Evolutionary conservation across 1,140 invertebrate species (phyloP), one percentile per base, ranked within the genome.

Genomic region (Forficula auricularia): DNA sequence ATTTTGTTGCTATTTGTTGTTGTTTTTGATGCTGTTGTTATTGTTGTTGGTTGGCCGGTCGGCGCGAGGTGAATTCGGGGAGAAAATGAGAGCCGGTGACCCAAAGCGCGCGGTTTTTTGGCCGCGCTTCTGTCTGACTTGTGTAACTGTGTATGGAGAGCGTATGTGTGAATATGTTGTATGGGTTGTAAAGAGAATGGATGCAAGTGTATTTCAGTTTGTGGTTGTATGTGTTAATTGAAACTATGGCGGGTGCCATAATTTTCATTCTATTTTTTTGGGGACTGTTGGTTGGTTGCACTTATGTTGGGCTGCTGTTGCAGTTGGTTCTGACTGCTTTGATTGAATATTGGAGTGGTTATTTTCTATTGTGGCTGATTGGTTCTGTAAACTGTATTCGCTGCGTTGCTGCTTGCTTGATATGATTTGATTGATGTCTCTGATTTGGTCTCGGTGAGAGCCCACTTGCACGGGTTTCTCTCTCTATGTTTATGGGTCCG

Each of bases 321-420:
- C 22, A 27, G 22, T 27, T 27, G 22, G 22, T 27, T 6, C 22
- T 27, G 22, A 27, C 22, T 27, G 22, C 22, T 27, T 10, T 27
- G 22, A 27, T 27, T 27, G 22, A 4, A 27, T 27, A 27, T 27
- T 27, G 22, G 10, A 27, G 22, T 27, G 22, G 10, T 27, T 27
- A 27, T 27, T 27, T 27, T 27, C 22, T 27, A 27, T 27, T 27
- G 22, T 27, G 22, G 22, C 22, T 27, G 22, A 10, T 27, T 27
- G 22, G 10, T 49, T 53, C 51, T 53, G 51, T 53, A 53, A 53
- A 53, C 51, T 53, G 51, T 51, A 42, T 53, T 51, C 51, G 45
- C 46, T 47, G 46, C 38, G 36, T 43, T 46, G 34, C 22, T 37
- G 33, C 32, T 19, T 14, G 14, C 32, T 42, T 18, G 13, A 20